Percentiles rank a stretch among this genome's conserved stretches.
phyloP scores from a whole-genome alignment of 1,140 invertebrate species.

The Plectrocnemia conspersa region DNA sequence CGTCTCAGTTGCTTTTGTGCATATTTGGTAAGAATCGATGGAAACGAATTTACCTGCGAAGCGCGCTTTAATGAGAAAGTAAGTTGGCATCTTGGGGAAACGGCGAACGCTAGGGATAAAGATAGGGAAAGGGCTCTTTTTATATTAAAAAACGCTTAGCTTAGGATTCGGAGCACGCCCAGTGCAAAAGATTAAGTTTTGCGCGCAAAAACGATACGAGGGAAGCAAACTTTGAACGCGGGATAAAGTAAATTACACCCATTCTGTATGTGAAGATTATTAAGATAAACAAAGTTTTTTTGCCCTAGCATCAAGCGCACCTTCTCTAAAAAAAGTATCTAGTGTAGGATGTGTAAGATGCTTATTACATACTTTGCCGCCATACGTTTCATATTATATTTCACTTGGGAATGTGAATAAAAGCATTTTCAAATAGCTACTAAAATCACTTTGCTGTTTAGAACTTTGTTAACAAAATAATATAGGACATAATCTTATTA shows the following conservation, averaged over 20 bases:
- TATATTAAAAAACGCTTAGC: conserved; percentile 29
- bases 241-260: conserved; percentile 26
- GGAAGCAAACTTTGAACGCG: conserved; percentile 1
- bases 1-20: conserved; percentile 6
- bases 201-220: conserved; percentile 20
- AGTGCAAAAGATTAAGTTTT: conserved; percentile 25
- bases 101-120: conserved; percentile 1
- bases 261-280: conserved; percentile 22
- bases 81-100: conserved; percentile 11
- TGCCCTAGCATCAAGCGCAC: not conserved
- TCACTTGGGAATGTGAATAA: too few relatives aligned
- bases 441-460: too few relatives aligned
- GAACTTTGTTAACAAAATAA: too few relatives aligned
- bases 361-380: too few relatives aligned
- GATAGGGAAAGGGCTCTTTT: conserved; percentile 11
- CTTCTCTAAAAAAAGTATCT: too few relatives aligned
- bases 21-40: conserved; percentile 24
- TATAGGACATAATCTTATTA: too few relatives aligned
- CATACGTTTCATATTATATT: too few relatives aligned
- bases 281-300: conserved; percentile 27
- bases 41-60: conserved; percentile 23
- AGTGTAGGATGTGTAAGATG: too few relatives aligned
- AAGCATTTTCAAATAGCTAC: too few relatives aligned
- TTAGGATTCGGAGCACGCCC: conserved; percentile 21
- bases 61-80: conserved; percentile 28